These are phyloP conservation scores for Tadarida brasiliensis DNA, from an alignment of 2,797 vertebrate genomes.

Conservation along the genomic window DNA sequence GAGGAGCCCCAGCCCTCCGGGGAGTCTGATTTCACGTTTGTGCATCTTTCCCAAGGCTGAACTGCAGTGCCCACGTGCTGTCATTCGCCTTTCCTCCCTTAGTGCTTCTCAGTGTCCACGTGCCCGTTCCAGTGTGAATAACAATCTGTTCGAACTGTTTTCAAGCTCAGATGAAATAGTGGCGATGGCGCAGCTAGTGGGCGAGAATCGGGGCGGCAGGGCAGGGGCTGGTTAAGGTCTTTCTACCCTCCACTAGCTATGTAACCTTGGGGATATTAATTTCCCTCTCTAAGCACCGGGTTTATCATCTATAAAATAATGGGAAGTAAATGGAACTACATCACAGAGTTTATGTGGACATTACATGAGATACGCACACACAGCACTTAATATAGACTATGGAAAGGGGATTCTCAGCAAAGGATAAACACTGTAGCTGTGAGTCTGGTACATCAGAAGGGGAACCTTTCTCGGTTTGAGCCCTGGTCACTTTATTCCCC, in stretches of 20 bases:
- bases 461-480: neutral
- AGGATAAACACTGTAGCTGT: neutral
- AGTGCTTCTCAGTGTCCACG: neutral
- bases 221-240: neutral
- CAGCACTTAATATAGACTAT: neutral
- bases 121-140: neutral
- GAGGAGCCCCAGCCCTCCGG: neutral
- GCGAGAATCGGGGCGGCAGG: neutral
- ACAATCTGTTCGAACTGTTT: neutral
- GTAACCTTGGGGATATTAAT: neutral
- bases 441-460: neutral
- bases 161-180: neutral
- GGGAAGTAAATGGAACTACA: neutral
- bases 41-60: neutral
- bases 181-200: neutral
- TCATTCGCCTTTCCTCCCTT: neutral
- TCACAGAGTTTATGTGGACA: neutral
- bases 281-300: neutral
- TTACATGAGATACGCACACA: neutral
- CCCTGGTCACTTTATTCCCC: neutral
- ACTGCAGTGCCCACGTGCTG: neutral
- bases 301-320: conserved; percentile 56
- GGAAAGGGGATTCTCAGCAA: neutral
- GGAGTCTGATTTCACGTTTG: neutral
- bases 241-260: neutral